Percentiles rank a stretch among this genome's conserved stretches.
These are phyloP conservation scores for Hydractinia echinata DNA, from an alignment of 30 jellyfish, hydroid and myxozoan species.

Conservation along the genomic window DNA sequence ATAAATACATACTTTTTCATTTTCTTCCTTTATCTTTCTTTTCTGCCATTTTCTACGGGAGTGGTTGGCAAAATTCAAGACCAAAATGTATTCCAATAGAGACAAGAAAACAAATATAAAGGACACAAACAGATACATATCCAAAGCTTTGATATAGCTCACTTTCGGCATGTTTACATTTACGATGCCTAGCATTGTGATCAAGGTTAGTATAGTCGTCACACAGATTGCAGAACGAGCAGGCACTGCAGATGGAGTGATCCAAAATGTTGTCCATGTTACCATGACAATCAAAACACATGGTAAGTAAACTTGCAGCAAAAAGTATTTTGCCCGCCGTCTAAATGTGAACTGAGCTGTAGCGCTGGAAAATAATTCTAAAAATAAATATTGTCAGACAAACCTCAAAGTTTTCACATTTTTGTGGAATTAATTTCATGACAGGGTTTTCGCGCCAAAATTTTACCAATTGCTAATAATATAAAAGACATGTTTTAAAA, in stretches of 20 bases:
- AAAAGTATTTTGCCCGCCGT: slow-evolving; percentile 60
- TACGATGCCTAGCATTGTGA: slow-evolving; percentile 91
- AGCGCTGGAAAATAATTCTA: slow-evolving; percentile 75
- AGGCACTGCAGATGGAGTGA: slow-evolving; percentile 88
- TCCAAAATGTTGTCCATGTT: slow-evolving; percentile 92
- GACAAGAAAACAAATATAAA: slow-evolving; percentile 71
- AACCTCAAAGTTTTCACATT: neutral
- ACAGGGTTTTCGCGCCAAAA: neutral
- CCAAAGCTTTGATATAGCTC: slow-evolving; percentile 83
- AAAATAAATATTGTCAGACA: neutral
- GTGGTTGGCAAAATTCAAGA: slow-evolving; percentile 42
- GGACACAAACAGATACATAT: slow-evolving; percentile 63
- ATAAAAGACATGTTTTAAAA: too few relatives aligned
- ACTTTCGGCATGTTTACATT: slow-evolving; percentile 93
- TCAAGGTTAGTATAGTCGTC: slow-evolving; percentile 78
- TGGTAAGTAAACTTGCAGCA: slow-evolving; percentile 75
- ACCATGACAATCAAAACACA: slow-evolving; percentile 84
- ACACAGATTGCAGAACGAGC: slow-evolving; percentile 86
- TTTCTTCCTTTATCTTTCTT: slow-evolving; percentile 15
- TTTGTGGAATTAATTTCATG: neutral
- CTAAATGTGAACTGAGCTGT: slow-evolving; percentile 68
- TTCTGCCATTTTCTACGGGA: neutral
- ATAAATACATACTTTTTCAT: neutral
- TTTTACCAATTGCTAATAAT: too few relatives aligned
- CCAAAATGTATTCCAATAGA: slow-evolving; percentile 71